Evolutionary conservation across 2,113 vertebrate species (phyloP).

Genomic region (Calidris pygmaea): DNA sequence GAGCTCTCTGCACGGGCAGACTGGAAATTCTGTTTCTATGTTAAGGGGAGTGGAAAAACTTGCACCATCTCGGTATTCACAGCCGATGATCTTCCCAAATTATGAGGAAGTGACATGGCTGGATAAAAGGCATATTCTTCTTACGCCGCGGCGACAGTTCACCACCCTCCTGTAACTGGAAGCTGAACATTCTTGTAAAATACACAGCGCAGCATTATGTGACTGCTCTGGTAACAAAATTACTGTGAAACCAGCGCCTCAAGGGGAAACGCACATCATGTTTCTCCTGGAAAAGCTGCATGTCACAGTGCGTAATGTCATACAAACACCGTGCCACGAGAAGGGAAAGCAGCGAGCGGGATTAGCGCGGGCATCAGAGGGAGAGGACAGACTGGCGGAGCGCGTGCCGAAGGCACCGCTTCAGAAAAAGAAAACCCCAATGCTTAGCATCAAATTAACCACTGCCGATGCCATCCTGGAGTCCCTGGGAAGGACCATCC

Average conservation of each 20-base stretch:
- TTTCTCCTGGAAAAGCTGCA: constrained; percentile 67
- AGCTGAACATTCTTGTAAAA: constrained; percentile 41
- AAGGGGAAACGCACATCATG: constrained; percentile 41
- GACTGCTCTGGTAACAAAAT: constrained; percentile 58
- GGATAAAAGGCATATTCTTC: background rate
- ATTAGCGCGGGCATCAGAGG: constrained; percentile 36
- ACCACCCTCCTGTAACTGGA: background rate
- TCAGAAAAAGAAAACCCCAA: constrained; percentile 23
- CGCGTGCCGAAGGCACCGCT: constrained; percentile 25
- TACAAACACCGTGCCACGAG: constrained; percentile 57
- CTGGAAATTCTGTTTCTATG: background rate
- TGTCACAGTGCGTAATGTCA: constrained; percentile 58
- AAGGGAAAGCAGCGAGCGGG: constrained; percentile 42
- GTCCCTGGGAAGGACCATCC: background rate
- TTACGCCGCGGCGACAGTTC: background rate
- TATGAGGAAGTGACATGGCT: background rate
- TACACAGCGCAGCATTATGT: constrained; percentile 18
- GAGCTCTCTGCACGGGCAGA: background rate
- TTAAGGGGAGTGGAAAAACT: background rate
- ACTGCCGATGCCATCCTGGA: background rate
- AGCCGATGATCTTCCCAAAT: background rate
- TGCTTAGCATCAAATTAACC: background rate
- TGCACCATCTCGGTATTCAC: constrained; percentile 4
- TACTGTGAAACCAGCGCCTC: constrained; percentile 53
- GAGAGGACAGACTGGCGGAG: constrained; percentile 39